Evolutionary conservation across 2,113 vertebrate species (phyloP).

Genomic region (Microtus oregoni): DNA sequence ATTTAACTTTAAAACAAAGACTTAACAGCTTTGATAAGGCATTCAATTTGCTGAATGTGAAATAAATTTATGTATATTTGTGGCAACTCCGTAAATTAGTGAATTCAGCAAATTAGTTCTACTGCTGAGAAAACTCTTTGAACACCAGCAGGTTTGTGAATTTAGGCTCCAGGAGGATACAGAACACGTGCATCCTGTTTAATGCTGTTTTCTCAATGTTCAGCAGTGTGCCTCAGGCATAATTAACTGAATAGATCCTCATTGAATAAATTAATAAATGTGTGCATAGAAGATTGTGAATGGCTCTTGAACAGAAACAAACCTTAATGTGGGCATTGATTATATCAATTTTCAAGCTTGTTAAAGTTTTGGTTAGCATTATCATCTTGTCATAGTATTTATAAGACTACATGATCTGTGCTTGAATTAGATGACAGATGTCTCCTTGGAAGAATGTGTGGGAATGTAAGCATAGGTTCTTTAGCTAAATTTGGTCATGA

Average conservation of each 20-base stretch:
- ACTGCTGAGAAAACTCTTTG: constrained; percentile 59
- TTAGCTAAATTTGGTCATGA: neutral
- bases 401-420: neutral
- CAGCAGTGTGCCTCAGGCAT: constrained; percentile 27
- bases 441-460: neutral
- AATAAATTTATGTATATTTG: constrained; percentile 42
- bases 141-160: constrained; percentile 51
- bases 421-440: neutral
- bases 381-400: neutral
- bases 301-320: neutral
- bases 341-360: neutral
- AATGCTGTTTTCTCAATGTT: constrained; percentile 62
- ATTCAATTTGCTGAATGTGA: constrained; percentile 1
- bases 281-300: neutral
- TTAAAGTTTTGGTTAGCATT: neutral
- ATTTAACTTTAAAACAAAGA: neutral
- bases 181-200: constrained; percentile 23
- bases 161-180: constrained; percentile 20
- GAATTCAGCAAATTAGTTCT: constrained; percentile 64
- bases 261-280: constrained; percentile 63
- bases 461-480: neutral
- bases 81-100: constrained; percentile 43
- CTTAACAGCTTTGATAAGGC: neutral
- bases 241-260: constrained; percentile 74
- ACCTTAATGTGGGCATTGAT: neutral